Base-by-base conservation (phyloP, 2,113 vertebrate genomes). In the Rhabdornis inornatus region DNA sequence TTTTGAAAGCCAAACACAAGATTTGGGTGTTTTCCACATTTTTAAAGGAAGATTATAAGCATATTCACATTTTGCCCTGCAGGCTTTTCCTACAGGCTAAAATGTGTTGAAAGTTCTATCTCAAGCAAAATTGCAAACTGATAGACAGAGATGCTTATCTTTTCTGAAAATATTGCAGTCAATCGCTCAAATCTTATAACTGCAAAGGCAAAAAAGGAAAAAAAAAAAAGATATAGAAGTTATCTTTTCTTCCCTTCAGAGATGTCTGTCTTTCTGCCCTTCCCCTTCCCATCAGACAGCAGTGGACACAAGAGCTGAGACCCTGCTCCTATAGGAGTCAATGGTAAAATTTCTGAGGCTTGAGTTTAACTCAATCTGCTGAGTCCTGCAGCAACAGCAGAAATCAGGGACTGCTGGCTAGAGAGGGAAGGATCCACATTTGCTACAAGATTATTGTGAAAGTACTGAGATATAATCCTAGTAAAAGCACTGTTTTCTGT, bases 281-380 rank as follows among this genome's bases (percentile, higher is more conserved):
- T 31, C 17, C n/a, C 37, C 45, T 72, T 56, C 6, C 64, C 27
- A 20, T 49, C 64, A 45, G n/a, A 31, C 40, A 35, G 49, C 84
- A 79, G 37, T 25, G 53, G n/a, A 84, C 69, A 74, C 42, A 83
- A 94, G 91, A 65, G 55, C 39, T 25, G 61, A 82, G 40, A 72
- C n/a, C 2, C 22, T 1, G 3, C 25, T 84, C 25, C 40, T 45
- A 0, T 2, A 23, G 24, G 3, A 74, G 13, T n/a, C 33, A 31
- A 13, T 30, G 28, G 10, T 19, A 52, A 87, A 57, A 60, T 28
- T 71, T 55, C 57, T 47, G 11, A 44, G 21, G 20, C 13, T 33
- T 33, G 42, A 80, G 89, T 91, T 75, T 55, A 60, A 64, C 52
- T n/a, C 39, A 52, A 16, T 42, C n/a, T 84, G 20, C 27, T 0